Evolutionary conservation across 1,140 invertebrate genomes (phyloP).

Genomic region (Rhagoletis pomonella): DNA sequence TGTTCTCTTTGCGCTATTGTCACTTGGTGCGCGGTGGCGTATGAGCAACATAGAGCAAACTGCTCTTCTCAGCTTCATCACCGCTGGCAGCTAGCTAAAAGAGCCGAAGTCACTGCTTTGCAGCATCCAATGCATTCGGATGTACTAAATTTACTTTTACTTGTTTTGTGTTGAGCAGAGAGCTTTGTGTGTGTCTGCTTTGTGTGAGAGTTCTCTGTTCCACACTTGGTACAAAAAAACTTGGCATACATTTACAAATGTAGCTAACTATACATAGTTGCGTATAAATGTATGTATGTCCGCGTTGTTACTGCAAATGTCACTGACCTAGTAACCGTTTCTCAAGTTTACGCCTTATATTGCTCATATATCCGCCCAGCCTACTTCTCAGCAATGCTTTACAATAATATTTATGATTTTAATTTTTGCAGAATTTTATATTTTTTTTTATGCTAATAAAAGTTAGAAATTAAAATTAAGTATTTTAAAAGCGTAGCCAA

Average conservation of each 20-base stretch:
- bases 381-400: too few relatives aligned
- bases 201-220: neutral
- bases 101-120: neutral
- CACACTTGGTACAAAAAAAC: neutral
- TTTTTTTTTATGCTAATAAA: too few relatives aligned
- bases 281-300: neutral
- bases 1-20: neutral
- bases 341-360: conserved; percentile 67
- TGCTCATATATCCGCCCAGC: neutral
- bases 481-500: too few relatives aligned
- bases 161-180: neutral
- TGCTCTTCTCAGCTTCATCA: neutral
- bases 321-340: conserved; percentile 73
- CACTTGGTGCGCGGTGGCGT: neutral
- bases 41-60: neutral
- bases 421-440: too few relatives aligned
- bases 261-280: neutral
- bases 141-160: neutral
- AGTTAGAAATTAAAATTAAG: too few relatives aligned
- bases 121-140: neutral
- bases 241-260: neutral
- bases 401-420: too few relatives aligned
- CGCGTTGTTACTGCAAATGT: conserved; percentile 60
- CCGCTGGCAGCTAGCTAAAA: neutral
- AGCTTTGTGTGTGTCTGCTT: neutral